These are phyloP conservation scores for Euplexia lucipara DNA, from an alignment of 2,888 invertebrate genomes.

Conservation along the genomic window DNA sequence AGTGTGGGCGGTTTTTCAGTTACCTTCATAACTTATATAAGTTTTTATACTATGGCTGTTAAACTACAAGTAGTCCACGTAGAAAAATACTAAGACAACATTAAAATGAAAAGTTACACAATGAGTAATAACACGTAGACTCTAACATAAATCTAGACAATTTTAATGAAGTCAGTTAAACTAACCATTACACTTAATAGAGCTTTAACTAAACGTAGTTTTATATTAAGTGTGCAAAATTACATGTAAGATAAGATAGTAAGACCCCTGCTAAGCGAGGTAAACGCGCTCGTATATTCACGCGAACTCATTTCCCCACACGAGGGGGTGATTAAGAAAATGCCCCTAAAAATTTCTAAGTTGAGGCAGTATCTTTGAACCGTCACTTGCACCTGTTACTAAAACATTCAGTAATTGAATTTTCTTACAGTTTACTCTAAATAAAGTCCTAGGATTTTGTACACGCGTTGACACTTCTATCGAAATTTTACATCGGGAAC, in stretches of 20 bases:
- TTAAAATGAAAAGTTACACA: background rate
- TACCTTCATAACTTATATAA: slow-evolving; percentile 4
- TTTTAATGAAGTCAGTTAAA: slow-evolving; percentile 49
- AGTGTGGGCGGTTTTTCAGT: slow-evolving; percentile 37
- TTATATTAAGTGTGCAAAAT: slow-evolving; percentile 54
- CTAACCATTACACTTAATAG: slow-evolving; percentile 50
- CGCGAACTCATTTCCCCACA: slow-evolving; percentile 61
- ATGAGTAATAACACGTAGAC: background rate
- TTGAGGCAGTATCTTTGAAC: slow-evolving; percentile 51
- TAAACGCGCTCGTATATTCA: slow-evolving; percentile 55
- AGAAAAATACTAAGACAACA: no score
- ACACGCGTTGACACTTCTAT: slow-evolving; percentile 37
- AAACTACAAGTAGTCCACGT: background rate
- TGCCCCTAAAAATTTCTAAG: slow-evolving; percentile 59
- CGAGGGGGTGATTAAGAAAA: slow-evolving; percentile 63
- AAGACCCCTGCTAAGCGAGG: slow-evolving; percentile 52
- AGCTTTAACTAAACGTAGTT: slow-evolving; percentile 46
- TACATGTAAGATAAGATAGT: slow-evolving; percentile 60
- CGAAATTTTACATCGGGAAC: slow-evolving; percentile 53
- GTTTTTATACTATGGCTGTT: background rate
- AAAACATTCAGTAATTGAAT: slow-evolving; percentile 64
- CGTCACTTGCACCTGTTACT: slow-evolving; percentile 65
- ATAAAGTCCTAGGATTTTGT: slow-evolving; percentile 49
- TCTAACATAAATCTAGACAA: background rate
- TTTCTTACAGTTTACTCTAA: slow-evolving; percentile 51